Evolutionary conservation across 2,113 vertebrate species (phyloP), one percentile per base, ranked within the genome.

Genomic region (Progne subis): DNA sequence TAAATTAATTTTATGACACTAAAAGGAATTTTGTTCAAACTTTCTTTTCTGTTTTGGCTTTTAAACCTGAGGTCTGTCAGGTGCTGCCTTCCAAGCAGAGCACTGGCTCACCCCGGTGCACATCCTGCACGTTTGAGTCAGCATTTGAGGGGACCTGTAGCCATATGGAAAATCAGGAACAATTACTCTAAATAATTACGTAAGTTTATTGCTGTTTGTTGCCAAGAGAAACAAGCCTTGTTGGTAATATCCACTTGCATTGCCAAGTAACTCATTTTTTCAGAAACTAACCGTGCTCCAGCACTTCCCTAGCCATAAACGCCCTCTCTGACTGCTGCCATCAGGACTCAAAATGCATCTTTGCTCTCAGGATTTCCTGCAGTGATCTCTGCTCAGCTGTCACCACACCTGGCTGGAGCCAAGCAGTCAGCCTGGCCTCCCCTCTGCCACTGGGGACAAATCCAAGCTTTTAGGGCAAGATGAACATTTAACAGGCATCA

Each of bases 191-290:
- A 96, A 95, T 92, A 94, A 90, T 95, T 77, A 91, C 79, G 90
- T 86, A 92, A 80, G 70, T 82, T 94, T 79, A 89, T 68, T 85
- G 67, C 76, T 84, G 50, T 61, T 78, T 79, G 96, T 91, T 94
- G 96, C 95, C 96, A 97, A 71, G 94, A 94, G 89, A 94, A 97
- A 95, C 91, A 77, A 68, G 76, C 12, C 68, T 49, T 77, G 79
- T 72, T 94, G 91, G 61, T 80, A 94, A 94, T 50, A 94, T 18
- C 69, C 81, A 55, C 49, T 70, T n/a, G 41, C 0, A 55, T 86
- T 94, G 82, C 90, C 95, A 97, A 95, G 86, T 64, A 91, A 92
- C 79, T 82, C 61, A 80, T 56, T 92, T 90, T 82, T 75, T 49
- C 82, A 88, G 81, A 80, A 77, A 70, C 72, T 16, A 55, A 92